Conservation (phyloP, 2,113 vertebrate species). For the Elaphurus davidianus region DNA sequence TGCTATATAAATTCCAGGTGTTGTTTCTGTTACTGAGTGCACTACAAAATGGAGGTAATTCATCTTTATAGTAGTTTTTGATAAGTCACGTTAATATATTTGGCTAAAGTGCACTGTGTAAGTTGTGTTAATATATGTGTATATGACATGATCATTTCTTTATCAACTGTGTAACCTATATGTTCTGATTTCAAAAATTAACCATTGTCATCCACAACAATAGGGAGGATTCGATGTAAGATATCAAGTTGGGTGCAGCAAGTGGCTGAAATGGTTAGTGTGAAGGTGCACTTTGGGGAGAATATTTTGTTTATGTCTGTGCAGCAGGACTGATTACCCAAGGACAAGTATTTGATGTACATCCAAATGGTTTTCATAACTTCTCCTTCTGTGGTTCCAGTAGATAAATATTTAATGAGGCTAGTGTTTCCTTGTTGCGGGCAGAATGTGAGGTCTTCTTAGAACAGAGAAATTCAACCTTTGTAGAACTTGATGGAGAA, state of each 20-base stretch:
- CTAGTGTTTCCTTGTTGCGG: neutral
- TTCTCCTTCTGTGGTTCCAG: neutral
- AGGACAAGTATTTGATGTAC: neutral
- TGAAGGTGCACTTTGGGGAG: constrained; percentile 44
- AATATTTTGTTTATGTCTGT: constrained; percentile 7
- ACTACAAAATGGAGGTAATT: constrained; percentile 71
- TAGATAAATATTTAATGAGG: constrained; percentile 16
- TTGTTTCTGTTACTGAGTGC: constrained; percentile 74
- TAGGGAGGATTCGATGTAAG: constrained; percentile 58
- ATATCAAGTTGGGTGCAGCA: constrained; percentile 61
- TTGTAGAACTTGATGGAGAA: neutral
- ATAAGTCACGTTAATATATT: constrained; percentile 68
- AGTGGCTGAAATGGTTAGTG: constrained; percentile 48
- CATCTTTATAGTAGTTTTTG: constrained; percentile 70
- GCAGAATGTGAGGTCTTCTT: constrained; percentile 16
- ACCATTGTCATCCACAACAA: constrained; percentile 60
- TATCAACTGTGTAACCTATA: constrained; percentile 50
- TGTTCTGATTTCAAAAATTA: constrained; percentile 67
- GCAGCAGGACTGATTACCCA: neutral
- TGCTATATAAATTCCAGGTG: constrained; percentile 70
- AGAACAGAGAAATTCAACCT: neutral
- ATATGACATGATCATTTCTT: constrained; percentile 61
- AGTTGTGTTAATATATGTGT: constrained; percentile 60
- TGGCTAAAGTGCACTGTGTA: constrained; percentile 68
- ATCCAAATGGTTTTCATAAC: neutral